Evolutionary conservation across 35 echinoderm and acorn worm genomes (phyloP).

Genomic region (Stichopus chloronotus): DNA sequence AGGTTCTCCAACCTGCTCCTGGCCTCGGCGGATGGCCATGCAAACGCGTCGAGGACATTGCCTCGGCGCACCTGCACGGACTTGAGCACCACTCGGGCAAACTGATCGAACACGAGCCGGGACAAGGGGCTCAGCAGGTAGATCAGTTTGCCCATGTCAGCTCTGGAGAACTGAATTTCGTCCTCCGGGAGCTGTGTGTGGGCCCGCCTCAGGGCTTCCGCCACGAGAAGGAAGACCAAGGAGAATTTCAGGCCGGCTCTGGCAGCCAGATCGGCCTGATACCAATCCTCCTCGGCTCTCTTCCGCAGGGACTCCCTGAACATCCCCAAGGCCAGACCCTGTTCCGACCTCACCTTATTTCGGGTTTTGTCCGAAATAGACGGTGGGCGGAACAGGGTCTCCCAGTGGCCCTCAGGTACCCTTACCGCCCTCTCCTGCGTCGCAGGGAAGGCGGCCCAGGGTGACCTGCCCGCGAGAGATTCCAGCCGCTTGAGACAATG

Average conservation of each 20-base stretch:
- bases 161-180: too few species aligned
- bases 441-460: not conserved
- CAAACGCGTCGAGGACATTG: not conserved
- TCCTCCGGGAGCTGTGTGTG: not conserved
- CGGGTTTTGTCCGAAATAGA: not conserved
- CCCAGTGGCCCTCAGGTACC: not conserved
- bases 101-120: too few species aligned
- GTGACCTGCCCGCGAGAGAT: not conserved
- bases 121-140: too few species aligned
- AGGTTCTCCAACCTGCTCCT: not conserved
- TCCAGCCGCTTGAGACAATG: not conserved
- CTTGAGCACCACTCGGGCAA: too few species aligned
- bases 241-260: conserved; percentile 2
- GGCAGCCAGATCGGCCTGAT: conserved; percentile 9
- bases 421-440: not conserved
- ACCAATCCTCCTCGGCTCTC: conserved; percentile 2
- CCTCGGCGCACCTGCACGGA: too few species aligned
- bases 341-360: conserved; percentile 4
- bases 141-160: too few species aligned
- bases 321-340: not conserved
- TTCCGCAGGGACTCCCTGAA: not conserved
- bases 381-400: not conserved
- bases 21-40: conserved; percentile 6
- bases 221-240: not conserved
- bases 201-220: not conserved